Base-by-base conservation (phyloP, 1,140 invertebrate species). In the Cydia amplana region DNA sequence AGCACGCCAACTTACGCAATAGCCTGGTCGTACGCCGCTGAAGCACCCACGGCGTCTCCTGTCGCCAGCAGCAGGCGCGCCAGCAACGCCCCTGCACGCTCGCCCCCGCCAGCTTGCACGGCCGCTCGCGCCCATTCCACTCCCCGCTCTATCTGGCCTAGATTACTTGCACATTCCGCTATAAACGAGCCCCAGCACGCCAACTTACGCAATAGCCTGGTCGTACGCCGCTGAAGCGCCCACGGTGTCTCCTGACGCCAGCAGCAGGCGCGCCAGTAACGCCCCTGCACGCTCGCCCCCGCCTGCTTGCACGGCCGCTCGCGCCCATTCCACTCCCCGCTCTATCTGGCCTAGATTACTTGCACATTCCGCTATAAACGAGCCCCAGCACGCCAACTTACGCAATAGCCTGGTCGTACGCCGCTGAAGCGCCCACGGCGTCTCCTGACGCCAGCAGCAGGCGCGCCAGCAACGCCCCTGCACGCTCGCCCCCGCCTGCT, bases 271-370 rank as follows among this genome's bases (percentile, higher is more conserved):
- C 0, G 91, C 88, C 5, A 92, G 78, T 51, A 92, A 74, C 0
- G 86, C 81, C 4, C 82, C 87, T 4, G 91, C 89, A 9, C 85
- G 72, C 77, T 92, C 91, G 0, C 86, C 89, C 0, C 89, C 91
- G 0, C 85, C 88, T 5, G 89, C 87, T 32, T 85, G 80, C 18
- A 88, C 83, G 0, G 80, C 89, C 0, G 88, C 83, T 0, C 82
- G 73, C 14, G 91, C 89, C 89, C 88, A 91, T 28, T 89, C 87
- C 55, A 91, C 85, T 1, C 89, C 91, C 23, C 83, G 84, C n/a
- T 80, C 80, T 2, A 78, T 36, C 4, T 87, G 85, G 9, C 85
- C 84, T 0, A 91, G 74, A 0, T 82, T 83, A 78, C 79, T 83
- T 12, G 83, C 82, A 76, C 91, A 92, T 72, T 90, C 87, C 32